Evolutionary conservation across 2,113 vertebrate genomes (phyloP).

Genomic region (Osmerus eperlanus): DNA sequence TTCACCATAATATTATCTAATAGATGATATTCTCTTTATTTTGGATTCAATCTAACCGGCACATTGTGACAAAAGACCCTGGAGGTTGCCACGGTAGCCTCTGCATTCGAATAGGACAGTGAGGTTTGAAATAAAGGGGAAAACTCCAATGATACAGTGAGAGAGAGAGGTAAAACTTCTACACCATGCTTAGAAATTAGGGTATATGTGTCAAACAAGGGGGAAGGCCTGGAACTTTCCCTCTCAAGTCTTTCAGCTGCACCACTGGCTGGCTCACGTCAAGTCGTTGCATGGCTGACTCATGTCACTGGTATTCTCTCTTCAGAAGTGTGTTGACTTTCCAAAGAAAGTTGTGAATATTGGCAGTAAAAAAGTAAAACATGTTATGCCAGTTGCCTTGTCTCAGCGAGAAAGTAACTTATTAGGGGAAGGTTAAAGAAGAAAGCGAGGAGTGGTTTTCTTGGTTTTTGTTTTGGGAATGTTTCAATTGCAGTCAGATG

Average conservation of each 20-base stretch:
- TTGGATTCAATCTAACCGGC: conserved; percentile 5
- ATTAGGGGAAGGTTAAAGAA: conserved; percentile 8
- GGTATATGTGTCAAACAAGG: conserved; percentile 56
- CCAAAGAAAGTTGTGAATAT: conserved; percentile 39
- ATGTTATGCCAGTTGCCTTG: conserved; percentile 12
- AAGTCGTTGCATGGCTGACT: conserved; percentile 41
- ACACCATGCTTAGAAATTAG: conserved; percentile 52
- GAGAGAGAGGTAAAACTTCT: conserved; percentile 2
- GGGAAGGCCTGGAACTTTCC: conserved; percentile 42
- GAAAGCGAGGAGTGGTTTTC: conserved; percentile 8
- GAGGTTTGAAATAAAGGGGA: conserved; percentile 21
- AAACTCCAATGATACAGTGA: conserved; percentile 7
- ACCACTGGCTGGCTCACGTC: conserved; percentile 15
- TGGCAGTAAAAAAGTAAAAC: conserved; percentile 31
- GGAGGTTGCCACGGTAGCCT: background rate
- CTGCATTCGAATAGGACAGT: conserved; percentile 26
- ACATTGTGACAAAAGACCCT: conserved; percentile 20
- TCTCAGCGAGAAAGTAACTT: conserved; percentile 10
- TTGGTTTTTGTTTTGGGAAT: conserved; percentile 13
- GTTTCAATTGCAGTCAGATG: conserved; percentile 36
- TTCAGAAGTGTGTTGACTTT: conserved; percentile 26
- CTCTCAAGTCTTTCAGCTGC: conserved; percentile 31
- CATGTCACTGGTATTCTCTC: conserved; percentile 54
- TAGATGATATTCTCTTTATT: background rate
- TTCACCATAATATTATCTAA: no score